Percentiles rank a stretch among this genome's conserved stretches.
These are phyloP conservation scores for Andinoacara biseriatus DNA, from an alignment of 2,113 vertebrate species.

Conservation along the genomic window DNA sequence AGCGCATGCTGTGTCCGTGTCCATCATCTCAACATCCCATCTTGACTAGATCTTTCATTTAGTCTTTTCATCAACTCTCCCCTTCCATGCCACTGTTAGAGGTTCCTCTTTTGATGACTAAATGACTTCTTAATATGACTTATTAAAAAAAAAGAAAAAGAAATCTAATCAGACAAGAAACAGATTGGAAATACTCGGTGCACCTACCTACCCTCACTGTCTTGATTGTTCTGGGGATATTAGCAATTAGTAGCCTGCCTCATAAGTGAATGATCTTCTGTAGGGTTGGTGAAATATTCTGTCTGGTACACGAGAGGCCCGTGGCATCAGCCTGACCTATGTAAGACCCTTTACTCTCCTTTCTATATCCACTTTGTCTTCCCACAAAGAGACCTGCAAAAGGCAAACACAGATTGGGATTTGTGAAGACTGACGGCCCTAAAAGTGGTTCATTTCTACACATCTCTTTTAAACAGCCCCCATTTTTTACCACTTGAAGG, in stretches of 20 bases:
- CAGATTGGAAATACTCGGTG: constrained; percentile 77
- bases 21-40: constrained; percentile 73
- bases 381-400: constrained; percentile 46
- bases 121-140: constrained; percentile 62
- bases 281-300: constrained; percentile 82
- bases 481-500: constrained; percentile 49
- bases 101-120: constrained; percentile 86
- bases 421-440: constrained; percentile 14
- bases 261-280: constrained; percentile 77
- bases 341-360: constrained; percentile 85
- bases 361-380: constrained; percentile 38
- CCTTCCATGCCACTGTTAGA: constrained; percentile 84
- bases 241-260: constrained; percentile 75
- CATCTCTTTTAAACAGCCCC: constrained; percentile 35
- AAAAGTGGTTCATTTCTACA: constrained; percentile 38
- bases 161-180: constrained; percentile 65
- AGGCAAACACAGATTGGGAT: constrained; percentile 47
- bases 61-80: constrained; percentile 82
- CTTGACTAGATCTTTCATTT: constrained; percentile 80
- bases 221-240: constrained; percentile 80
- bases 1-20: constrained; percentile 89
- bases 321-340: constrained; percentile 83
- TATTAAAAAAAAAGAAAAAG: constrained; percentile 49
- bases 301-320: constrained; percentile 83
- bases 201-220: constrained; percentile 82